These are phyloP conservation scores for Listrodromus nycthemerus DNA, from an alignment of 2,888 invertebrate genomes.

Conservation along the genomic window DNA sequence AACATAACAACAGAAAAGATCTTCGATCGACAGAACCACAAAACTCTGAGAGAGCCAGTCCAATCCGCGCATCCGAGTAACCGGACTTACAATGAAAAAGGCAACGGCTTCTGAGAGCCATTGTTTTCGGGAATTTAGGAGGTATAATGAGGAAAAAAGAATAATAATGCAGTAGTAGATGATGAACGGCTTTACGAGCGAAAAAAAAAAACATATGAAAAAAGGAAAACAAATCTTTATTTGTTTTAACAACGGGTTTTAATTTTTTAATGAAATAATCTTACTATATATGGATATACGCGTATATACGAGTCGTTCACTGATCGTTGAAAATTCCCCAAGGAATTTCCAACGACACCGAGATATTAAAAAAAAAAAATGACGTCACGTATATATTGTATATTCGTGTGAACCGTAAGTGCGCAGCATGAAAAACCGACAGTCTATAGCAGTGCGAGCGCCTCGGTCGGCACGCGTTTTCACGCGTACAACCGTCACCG, in stretches of 20 bases:
- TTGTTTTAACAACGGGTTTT: slow-evolving; percentile 84
- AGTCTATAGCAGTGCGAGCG: slow-evolving; percentile 85
- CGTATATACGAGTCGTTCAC: slow-evolving; percentile 65
- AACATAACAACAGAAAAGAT: neutral
- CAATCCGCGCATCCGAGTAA: slow-evolving; percentile 27
- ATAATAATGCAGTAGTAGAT: slow-evolving; percentile 52
- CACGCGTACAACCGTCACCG: slow-evolving; percentile 81
- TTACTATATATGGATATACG: slow-evolving; percentile 77
- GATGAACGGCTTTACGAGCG: slow-evolving; percentile 68
- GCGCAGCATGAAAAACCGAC: slow-evolving; percentile 84
- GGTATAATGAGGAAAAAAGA: slow-evolving; percentile 62
- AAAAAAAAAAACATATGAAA: slow-evolving; percentile 59
- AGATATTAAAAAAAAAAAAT: slow-evolving; percentile 55
- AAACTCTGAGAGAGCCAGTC: slow-evolving; percentile 28
- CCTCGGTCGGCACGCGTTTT: slow-evolving; percentile 83
- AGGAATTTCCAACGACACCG: slow-evolving; percentile 49
- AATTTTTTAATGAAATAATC: slow-evolving; percentile 85
- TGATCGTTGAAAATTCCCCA: slow-evolving; percentile 53
- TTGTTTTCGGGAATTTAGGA: slow-evolving; percentile 69
- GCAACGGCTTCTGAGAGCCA: slow-evolving; percentile 71
- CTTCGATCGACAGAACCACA: slow-evolving; percentile 20
- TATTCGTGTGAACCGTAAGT: slow-evolving; percentile 83
- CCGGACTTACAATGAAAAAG: slow-evolving; percentile 62
- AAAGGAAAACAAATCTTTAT: slow-evolving; percentile 79
- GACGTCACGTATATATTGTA: slow-evolving; percentile 74